Base-by-base conservation (phyloP, 1,140 invertebrate species). In the Teleopsis dalmanni region DNA sequence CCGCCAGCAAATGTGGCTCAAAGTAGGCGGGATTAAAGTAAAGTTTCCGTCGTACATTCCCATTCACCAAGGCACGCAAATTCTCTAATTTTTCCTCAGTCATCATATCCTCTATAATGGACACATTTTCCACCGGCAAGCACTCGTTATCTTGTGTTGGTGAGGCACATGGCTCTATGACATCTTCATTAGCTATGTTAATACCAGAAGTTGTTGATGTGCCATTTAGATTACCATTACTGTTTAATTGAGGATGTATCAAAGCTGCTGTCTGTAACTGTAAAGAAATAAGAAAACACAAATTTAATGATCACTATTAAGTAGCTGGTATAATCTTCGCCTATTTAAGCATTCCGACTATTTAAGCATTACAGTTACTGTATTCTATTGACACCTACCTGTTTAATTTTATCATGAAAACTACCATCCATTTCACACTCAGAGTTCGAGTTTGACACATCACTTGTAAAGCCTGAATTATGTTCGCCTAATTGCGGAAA, bases 1-100 rank as follows among this genome's bases (percentile, higher is more conserved):
- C 88, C 72, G 84, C 70, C 57, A 92, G 73, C 21, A 90, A 61
- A 60, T 91, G 86, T 33, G 85, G 84, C 61, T 92, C 88, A 59
- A 92, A 91, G 60, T 89, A 91, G 3, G 87, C 85, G 2, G 88
- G 88, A 70, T 91, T 91, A 56, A 92, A 90, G 59, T 90, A 90
- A 0, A 91, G 73, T 58, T 91, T 90, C 50, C 83, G 79, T 45
- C 86, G 74, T 8, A 82, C 80, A 47, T 76, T 80, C 8, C 81
- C 74, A 54, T 77, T 78, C 16, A 73, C 75, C 50, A 84, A 81
- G 38, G 79, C 76, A 53, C 78, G 70, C 3, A 82, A 69, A 40
- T 77, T 77, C 55, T 83, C 80, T 43, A 80, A 66, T 40, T 73
- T 72, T 37, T 83, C 81, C 38, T 84, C 76, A 40, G 66, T 67